Conservation (phyloP, 37 sponge, comb jelly and placozoan genomes). For the Lycopodina hypogea region DNA sequence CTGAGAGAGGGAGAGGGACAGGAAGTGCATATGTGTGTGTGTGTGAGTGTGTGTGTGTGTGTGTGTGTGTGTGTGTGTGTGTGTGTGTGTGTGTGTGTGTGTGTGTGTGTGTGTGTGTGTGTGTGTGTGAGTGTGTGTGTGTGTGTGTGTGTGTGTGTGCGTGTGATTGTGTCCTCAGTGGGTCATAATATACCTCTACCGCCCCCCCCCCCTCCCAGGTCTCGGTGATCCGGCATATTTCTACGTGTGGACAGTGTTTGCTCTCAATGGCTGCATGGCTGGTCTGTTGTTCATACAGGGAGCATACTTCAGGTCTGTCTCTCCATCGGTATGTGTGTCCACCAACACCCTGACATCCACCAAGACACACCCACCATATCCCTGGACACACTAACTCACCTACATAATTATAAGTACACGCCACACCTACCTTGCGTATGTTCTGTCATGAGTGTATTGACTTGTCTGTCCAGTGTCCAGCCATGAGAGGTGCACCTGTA, state of each 20-base stretch:
- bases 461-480: no score
- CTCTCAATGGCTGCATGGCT: slow-evolving; percentile 68
- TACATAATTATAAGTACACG: no score
- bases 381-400: no score
- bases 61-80: slow-evolving; percentile 9
- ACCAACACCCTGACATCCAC: background rate
- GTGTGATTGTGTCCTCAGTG: slow-evolving; percentile 6
- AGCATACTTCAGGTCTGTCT: slow-evolving; percentile 48
- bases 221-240: slow-evolving; percentile 80
- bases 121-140: slow-evolving; percentile 1
- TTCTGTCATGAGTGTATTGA: no score
- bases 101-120: slow-evolving; percentile 14
- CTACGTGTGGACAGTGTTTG: slow-evolving; percentile 84
- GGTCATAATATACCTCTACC: no score
- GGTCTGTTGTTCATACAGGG: slow-evolving; percentile 64
- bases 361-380: background rate
- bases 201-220: slow-evolving; percentile 31
- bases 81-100: slow-evolving; percentile 5
- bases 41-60: slow-evolving; percentile 7
- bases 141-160: slow-evolving; percentile 1
- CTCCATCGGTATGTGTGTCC: background rate
- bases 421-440: no score
- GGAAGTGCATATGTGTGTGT: slow-evolving; percentile 9
- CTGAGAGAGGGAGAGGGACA: no score
- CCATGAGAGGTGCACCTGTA: no score